Evolutionary conservation across 1,140 invertebrate species (phyloP).

Genomic region (Papilio glaucus): DNA sequence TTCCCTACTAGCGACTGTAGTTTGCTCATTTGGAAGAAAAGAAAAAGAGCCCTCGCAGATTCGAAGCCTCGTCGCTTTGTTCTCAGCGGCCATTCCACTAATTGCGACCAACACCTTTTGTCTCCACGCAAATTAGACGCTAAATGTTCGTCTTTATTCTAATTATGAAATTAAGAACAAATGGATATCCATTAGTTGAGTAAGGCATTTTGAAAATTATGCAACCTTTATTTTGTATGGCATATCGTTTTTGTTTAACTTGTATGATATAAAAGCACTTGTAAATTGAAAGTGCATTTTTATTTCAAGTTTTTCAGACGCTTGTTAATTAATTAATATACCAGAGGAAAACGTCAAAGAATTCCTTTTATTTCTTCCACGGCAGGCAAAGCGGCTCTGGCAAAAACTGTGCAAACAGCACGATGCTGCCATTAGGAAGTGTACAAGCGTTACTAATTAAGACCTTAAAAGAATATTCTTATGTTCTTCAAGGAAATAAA

Average conservation of each 20-base stretch:
- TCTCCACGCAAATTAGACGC: slow-evolving; percentile 71
- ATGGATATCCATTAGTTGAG: slow-evolving; percentile 33
- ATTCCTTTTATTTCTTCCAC: slow-evolving; percentile 7
- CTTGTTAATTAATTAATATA: slow-evolving; percentile 20
- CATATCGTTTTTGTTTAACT: too few species aligned
- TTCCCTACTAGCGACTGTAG: slow-evolving; percentile 73
- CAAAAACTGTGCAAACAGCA: slow-evolving; percentile 5
- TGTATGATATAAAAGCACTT: neutral
- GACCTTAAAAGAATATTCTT: neutral
- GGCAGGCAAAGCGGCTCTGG: neutral
- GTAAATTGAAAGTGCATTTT: neutral
- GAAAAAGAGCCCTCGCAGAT: slow-evolving; percentile 72
- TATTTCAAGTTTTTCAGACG: neutral
- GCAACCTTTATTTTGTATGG: neutral
- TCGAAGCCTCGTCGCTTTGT: slow-evolving; percentile 70
- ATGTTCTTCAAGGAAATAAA: neutral
- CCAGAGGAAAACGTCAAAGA: neutral
- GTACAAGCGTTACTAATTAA: slow-evolving; percentile 19
- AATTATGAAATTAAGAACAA: slow-evolving; percentile 53
- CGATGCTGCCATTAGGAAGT: neutral
- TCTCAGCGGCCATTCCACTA: slow-evolving; percentile 80
- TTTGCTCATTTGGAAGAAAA: slow-evolving; percentile 83
- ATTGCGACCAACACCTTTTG: slow-evolving; percentile 79
- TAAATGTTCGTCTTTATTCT: slow-evolving; percentile 62
- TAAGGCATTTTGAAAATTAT: slow-evolving; percentile 3